Conservation (phyloP, 35 echinoderm and acorn worm species). For the Lytechinus pictus region DNA sequence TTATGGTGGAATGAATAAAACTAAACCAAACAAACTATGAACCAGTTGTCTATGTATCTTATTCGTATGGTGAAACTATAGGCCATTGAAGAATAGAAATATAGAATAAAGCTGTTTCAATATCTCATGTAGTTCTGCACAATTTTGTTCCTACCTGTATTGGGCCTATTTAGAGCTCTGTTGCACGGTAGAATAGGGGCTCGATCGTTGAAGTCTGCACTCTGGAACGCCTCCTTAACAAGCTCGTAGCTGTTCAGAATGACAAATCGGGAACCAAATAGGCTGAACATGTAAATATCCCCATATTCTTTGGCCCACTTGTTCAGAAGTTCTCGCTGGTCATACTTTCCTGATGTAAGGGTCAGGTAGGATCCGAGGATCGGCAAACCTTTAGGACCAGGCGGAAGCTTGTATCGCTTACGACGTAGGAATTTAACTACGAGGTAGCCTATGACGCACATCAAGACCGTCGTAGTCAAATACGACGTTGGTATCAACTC, state of each 20-base stretch:
- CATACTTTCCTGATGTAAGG: background rate
- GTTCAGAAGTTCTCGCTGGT: background rate
- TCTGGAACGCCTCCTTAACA: background rate
- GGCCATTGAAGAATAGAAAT: too few species aligned
- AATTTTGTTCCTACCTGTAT: background rate
- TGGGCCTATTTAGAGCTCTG: background rate
- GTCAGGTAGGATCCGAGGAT: slow-evolving; percentile 35
- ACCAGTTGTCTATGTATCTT: too few species aligned
- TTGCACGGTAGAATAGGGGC: background rate
- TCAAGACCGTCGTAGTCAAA: background rate
- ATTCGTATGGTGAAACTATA: too few species aligned
- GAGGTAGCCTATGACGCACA: background rate
- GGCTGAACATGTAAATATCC: background rate
- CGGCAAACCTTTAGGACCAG: slow-evolving; percentile 51
- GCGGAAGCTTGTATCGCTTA: slow-evolving; percentile 17
- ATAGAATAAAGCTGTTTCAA: too few species aligned
- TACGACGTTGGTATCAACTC: background rate
- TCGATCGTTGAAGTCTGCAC: slow-evolving; percentile 14
- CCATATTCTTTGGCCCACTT: slow-evolving; percentile 26
- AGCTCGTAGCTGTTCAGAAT: background rate
- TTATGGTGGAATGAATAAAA: too few species aligned
- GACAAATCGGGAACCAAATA: background rate
- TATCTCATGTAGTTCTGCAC: too few species aligned
- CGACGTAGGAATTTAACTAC: background rate
- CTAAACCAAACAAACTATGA: too few species aligned